Conservation (phyloP, 2,888 invertebrate genomes). For the Schizaphis graminum region DNA sequence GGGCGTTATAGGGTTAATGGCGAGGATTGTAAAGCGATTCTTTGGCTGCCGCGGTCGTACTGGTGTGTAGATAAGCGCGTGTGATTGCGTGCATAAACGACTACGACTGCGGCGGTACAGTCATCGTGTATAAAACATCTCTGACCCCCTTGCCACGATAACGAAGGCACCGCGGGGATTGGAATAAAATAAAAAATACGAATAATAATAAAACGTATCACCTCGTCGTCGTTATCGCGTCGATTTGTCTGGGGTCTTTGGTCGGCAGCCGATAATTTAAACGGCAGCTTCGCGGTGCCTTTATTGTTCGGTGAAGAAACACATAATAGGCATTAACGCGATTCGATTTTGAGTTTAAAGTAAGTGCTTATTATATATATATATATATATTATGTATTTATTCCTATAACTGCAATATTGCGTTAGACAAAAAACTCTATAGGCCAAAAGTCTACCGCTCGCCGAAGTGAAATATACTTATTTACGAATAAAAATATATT, state of each 20-base stretch:
- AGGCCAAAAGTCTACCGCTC: background rate
- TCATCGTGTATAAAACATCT: background rate
- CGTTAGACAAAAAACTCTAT: background rate
- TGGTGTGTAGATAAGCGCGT: slow-evolving; percentile 41
- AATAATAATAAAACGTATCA: slow-evolving; percentile 34
- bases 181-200: slow-evolving; percentile 32
- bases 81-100: slow-evolving; percentile 53
- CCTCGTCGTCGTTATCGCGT: slow-evolving; percentile 49
- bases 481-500: background rate
- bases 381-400: background rate
- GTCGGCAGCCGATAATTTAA: slow-evolving; percentile 4
- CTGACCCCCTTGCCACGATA: background rate
- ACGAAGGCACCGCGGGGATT: background rate
- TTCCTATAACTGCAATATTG: background rate
- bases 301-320: background rate
- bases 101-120: slow-evolving; percentile 29
- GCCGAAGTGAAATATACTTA: background rate
- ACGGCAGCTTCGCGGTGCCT: background rate
- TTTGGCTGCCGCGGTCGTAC: slow-evolving; percentile 1
- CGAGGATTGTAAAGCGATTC: slow-evolving; percentile 64
- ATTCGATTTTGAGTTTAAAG: background rate
- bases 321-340: background rate
- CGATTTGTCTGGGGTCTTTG: slow-evolving; percentile 42
- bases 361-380: background rate
- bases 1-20: slow-evolving; percentile 53